phyloP scores from a whole-genome alignment of 2,888 invertebrate species.

The Tetragnatha montana region DNA sequence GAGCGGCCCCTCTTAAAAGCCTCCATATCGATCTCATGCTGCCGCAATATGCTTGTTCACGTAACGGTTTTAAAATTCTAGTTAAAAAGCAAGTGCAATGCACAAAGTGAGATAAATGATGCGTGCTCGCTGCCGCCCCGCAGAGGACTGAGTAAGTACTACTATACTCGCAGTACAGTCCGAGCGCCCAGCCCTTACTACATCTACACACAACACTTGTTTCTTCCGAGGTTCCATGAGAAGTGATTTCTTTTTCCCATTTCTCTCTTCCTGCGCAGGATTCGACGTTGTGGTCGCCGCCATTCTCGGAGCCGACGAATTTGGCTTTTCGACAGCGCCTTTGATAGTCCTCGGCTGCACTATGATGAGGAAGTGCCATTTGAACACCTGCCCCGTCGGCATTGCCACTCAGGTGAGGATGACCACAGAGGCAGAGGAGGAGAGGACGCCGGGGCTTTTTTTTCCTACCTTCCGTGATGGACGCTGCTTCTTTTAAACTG shows the following conservation, averaged over 20 bases:
- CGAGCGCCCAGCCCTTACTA: conserved; percentile 30
- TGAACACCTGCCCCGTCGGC: conserved; percentile 99
- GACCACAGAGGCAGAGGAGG: not conserved
- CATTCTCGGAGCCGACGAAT: conserved; percentile 96
- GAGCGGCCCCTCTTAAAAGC: not conserved
- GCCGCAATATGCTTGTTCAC: conserved; percentile 44
- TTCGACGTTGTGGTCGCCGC: conserved; percentile 98
- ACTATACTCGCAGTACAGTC: conserved; percentile 54
- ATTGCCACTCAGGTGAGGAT: conserved; percentile 89
- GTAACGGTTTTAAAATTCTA: conserved; percentile 65
- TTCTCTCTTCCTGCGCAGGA: conserved; percentile 78
- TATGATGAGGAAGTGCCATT: conserved; percentile 99
- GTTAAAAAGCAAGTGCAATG: conserved; percentile 54
- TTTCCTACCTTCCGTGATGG: conserved; percentile 20
- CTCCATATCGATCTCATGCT: not conserved
- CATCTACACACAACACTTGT: conserved; percentile 29
- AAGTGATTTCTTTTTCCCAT: conserved; percentile 69
- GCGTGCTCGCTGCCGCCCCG: conserved; percentile 15
- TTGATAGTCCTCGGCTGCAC: conserved; percentile 98
- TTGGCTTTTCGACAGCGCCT: conserved; percentile 98
- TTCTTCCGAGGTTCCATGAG: conserved; percentile 49
- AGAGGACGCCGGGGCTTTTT: not conserved
- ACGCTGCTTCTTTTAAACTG: conserved; percentile 66
- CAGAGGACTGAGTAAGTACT: conserved; percentile 55
- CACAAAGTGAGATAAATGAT: conserved; percentile 28